Evolutionary conservation across 2,113 vertebrate genomes (phyloP).

Genomic region (Halcyon malimbica): DNA sequence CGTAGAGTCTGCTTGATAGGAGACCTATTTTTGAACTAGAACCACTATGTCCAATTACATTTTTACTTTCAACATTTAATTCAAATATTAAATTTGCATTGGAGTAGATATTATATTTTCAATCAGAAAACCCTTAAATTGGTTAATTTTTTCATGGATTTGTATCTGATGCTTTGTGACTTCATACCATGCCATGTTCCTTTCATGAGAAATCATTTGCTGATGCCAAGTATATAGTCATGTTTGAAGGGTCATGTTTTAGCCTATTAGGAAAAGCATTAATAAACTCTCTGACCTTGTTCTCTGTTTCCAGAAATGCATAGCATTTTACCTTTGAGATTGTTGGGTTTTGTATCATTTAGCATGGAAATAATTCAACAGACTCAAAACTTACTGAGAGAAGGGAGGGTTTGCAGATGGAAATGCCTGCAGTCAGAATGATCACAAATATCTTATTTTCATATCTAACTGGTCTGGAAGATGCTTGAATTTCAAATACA

Average conservation of each 20-base stretch:
- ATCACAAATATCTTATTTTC: background rate
- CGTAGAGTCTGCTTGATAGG: rapidly evolving
- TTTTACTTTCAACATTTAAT: background rate
- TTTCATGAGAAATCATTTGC: background rate
- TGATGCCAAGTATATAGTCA: background rate
- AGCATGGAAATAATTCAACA: background rate
- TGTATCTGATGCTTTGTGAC: background rate
- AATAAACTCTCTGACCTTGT: background rate
- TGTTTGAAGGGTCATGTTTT: background rate
- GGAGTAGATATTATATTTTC: background rate
- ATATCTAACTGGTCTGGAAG: background rate
- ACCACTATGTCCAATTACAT: background rate
- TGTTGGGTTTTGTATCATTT: background rate
- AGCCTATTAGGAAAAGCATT: background rate
- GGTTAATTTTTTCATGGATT: background rate
- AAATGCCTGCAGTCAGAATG: background rate
- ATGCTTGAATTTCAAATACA: background rate
- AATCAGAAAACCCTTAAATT: background rate
- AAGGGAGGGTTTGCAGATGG: background rate
- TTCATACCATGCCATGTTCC: background rate
- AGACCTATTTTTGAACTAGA: background rate
- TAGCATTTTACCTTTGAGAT: background rate
- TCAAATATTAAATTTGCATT: background rate
- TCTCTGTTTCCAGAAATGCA: background rate
- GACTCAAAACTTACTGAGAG: background rate